phyloP scores from a whole-genome alignment of 2,113 vertebrate genomes.

The Empidonax traillii region DNA sequence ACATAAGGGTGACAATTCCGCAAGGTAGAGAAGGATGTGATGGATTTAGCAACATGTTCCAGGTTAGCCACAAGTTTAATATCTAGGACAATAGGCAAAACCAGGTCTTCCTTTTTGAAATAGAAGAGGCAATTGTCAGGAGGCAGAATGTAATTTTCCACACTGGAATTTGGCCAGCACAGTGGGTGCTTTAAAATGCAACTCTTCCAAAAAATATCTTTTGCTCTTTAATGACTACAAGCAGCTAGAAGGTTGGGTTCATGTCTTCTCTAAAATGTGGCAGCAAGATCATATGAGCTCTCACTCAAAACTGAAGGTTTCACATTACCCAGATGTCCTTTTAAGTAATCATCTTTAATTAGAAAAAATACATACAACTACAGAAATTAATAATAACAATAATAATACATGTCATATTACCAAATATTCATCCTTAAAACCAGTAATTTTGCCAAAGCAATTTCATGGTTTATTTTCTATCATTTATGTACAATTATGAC shows the following conservation, averaged over 20 bases:
- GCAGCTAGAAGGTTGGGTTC: background rate
- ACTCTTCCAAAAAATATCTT: background rate
- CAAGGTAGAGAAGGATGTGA: slow-evolving; percentile 22
- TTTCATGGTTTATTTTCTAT: background rate
- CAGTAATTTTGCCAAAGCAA: background rate
- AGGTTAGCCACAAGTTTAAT: background rate
- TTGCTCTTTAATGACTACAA: background rate
- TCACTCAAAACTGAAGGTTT: background rate
- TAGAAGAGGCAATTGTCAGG: background rate
- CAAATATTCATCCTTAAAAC: background rate
- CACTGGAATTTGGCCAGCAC: background rate
- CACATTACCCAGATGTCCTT: background rate
- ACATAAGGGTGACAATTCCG: background rate
- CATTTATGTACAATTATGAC: background rate
- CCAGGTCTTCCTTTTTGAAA: background rate
- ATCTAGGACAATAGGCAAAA: background rate
- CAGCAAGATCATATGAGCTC: background rate
- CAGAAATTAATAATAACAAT: background rate
- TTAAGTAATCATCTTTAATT: background rate
- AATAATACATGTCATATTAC: background rate
- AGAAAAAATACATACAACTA: background rate
- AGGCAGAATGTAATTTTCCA: slow-evolving; percentile 4
- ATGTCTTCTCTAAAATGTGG: background rate
- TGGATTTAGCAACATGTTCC: background rate
- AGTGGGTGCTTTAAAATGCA: background rate